Evolutionary conservation across 37 sponge, comb jelly and placozoan species (phyloP).

Genomic region (Crambe crambe): DNA sequence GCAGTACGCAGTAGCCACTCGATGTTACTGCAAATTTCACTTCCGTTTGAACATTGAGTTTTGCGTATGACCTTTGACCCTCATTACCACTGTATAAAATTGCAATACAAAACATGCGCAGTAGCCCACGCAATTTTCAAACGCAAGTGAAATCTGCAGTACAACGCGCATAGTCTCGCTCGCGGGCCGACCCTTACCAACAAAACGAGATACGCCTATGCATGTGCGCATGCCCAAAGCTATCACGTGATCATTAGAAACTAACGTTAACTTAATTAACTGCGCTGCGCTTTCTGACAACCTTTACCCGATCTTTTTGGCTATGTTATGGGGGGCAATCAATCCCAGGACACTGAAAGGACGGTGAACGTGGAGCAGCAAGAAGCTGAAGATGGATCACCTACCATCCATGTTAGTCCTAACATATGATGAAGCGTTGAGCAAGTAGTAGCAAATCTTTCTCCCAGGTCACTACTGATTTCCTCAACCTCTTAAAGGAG

Average conservation of each 20-base stretch:
- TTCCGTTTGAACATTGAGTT: no score
- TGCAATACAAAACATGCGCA: no score
- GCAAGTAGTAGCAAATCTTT: background rate
- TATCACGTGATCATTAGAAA: background rate
- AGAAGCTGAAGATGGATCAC: background rate
- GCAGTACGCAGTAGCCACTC: no score
- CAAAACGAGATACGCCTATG: no score
- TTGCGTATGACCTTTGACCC: no score
- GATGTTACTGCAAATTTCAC: no score
- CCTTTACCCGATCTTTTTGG: background rate
- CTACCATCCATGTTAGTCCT: background rate
- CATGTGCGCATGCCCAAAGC: no score
- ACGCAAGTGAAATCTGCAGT: no score
- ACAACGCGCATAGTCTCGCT: no score
- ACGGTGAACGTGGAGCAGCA: slow-evolving; percentile 19
- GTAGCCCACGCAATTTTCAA: no score
- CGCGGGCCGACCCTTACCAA: no score
- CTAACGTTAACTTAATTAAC: background rate
- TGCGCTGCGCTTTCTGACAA: background rate
- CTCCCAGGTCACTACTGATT: slow-evolving; percentile 28
- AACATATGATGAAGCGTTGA: background rate
- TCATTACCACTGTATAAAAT: no score
- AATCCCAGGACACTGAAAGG: slow-evolving; percentile 3
- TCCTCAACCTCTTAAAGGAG: background rate
- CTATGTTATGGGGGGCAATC: slow-evolving; percentile 5